Evolutionary conservation across 2,113 vertebrate genomes (phyloP), one percentile per base, ranked within the genome.

Genomic region (Scomber japonicus): DNA sequence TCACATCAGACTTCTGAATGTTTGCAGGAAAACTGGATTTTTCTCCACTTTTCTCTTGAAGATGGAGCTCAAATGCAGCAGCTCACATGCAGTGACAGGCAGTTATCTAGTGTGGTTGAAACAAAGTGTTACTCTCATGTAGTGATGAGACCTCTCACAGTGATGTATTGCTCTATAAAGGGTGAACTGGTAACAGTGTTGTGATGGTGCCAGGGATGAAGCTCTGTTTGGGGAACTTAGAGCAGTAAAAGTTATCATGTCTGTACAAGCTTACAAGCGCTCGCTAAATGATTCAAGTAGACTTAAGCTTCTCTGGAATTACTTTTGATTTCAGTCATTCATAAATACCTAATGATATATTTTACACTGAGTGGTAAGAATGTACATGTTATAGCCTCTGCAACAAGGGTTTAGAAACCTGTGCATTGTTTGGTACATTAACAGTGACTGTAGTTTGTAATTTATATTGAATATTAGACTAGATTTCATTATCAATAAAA

Each of bases 81-180:
- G 63, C 54, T 78, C 59, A 71, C 44, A 64, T 2, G 21, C 51
- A 73, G 53, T 15, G 21, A 13, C 70, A 40, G 71, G 27, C 62
- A 40, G 21, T 85, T 68, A 71, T 85, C 60, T 55, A 10, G 54
- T 66, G 60, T 68, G 13, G 56, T 71, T 0, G 55, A 83, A 64
- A 80, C 76, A 77, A 75, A 77, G 70, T 17, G 7, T 40, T 9
- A 40, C 35, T 9, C 35, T 44, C 75, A 53, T 31, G 63, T 80
- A 55, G 64, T 85, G 82, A 89, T 81, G 79, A 81, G 79, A 82
- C 70, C 79, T 87, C 82, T 78, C 88, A 83, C 64, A 59, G 61
- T 89, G 85, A 89, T 87, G 46, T 51, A 87, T 89, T 71, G 72
- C 75, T 71, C 64, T 71, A 74, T 80, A 76, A 65, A 68, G 66